Base-by-base conservation (phyloP, 1,140 invertebrate species). In the Belonocnema kinseyi region DNA sequence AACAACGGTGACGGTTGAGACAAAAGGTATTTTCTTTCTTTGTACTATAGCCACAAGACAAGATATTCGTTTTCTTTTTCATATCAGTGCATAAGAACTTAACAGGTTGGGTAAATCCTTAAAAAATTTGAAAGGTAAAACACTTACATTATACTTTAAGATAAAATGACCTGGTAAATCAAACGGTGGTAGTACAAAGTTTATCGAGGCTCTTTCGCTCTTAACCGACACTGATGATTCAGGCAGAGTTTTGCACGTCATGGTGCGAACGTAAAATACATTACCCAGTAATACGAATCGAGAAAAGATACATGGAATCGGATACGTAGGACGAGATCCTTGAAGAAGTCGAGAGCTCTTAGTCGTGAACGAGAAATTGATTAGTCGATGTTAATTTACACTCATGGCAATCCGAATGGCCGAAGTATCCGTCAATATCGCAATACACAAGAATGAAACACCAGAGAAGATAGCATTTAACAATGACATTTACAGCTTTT, bases 221-320 rank as follows among this genome's bases (percentile, higher is more conserved):
- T 82, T 77, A 80, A 81, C 77, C 61, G 78, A 26, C 80, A 79
- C 83, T 52, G 53, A 33, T 73, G 51, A 46, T 75, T 74, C 53
- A 40, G 46, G 40, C 40, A 46, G 5, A 46, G 40, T 46, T 46
- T 8, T 46, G 40, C 40, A 11, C 40, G 7, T 46, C 7, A 46
- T 58, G 5, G 21, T 78, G 52, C 14, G 73, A 78, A 78, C 66
- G 61, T 78, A 80, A 83, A 78, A 86, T 87, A 84, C 86, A 72
- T 88, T 87, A 87, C 84, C 50, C 40, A 82, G 73, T 51, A 14
- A 72, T 74, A 53, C 14, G 75, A 54, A 72, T 66, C 51, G 46
- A 16, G 16, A 82, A 79, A 82, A 66, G 66, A 79, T 79, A 80
- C 58, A 61, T 77, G 16, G 70, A 77, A 75, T 40, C 46, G 53